Evolutionary conservation across 2,113 vertebrate genomes (phyloP), one percentile per base, ranked within the genome.

Genomic region (Ranitomeya variabilis): DNA sequence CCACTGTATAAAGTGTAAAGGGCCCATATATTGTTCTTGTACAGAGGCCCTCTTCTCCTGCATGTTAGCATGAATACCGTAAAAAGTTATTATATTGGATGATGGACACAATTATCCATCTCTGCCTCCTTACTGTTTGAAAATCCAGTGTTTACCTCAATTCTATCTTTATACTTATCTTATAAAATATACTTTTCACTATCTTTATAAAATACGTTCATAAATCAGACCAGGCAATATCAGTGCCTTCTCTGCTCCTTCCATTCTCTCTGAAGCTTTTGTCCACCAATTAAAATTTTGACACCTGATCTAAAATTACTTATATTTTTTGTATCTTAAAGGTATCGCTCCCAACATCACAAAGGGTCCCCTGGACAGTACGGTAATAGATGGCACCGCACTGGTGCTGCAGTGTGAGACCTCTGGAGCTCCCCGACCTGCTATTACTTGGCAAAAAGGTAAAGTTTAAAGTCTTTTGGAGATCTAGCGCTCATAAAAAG

Each of bases 361-460:
- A 59, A 95, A 95, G 71, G 98, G 98, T 14, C 98, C 98, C 59
- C 95, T 96, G 60, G 98, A 99, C 95, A 99, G 97, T 94, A 97
- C 98, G 0, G 98, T 99, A 94, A 99, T 99, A 10, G 98, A 99
- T 0, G 97, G 98, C 90, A 97, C 97, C 95, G 95, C 98, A 0
- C 95, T 98, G 57, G 95, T 99, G 76, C 95, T 99, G 90, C 96
- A 96, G 89, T 99, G 98, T 0, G 97, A 99, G 95, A 99, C 98
- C 37, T 97, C 97, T 0, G 98, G 98, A 79, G 98, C 98, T 0
- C 98, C 98, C 0, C 95, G 98, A 62, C 98, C 98, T 0, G 97
- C 98, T 87, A 98, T 99, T 94, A 98, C 97, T 12, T 99, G 98
- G 98, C 98, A 99, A 94, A 99, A 97, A 97, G 97, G 98, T 99